A percentile compares a stretch with the other conserved stretches of the same genome.
phyloP scores from a whole-genome alignment of 2,797 vertebrate genomes.

The Myotis pilosus region DNA sequence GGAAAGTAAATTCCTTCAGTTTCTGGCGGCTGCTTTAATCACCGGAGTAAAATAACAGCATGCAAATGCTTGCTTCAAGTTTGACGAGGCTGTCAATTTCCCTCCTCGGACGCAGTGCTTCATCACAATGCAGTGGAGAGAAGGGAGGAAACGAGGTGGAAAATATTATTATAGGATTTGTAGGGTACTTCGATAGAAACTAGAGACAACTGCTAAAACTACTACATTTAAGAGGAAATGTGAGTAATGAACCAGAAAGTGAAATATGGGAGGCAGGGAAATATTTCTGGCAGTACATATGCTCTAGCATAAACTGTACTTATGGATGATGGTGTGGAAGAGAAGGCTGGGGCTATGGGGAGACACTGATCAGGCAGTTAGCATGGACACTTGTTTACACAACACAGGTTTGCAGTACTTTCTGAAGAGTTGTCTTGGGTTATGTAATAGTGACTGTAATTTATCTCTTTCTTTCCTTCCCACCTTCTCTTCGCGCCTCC shows the following conservation, averaged over 20 bases:
- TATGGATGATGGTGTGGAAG: not conserved
- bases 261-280: constrained; percentile 58
- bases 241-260: constrained; percentile 60
- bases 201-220: constrained; percentile 66
- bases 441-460: not conserved
- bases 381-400: not conserved
- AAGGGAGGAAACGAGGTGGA: constrained; percentile 66
- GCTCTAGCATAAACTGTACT: constrained; percentile 32
- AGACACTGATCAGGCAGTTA: not conserved
- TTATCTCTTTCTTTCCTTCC: not conserved
- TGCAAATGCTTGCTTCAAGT: constrained; percentile 44
- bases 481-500: not conserved
- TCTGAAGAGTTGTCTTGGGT: not conserved
- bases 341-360: not conserved
- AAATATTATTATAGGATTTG: constrained; percentile 69
- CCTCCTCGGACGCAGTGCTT: constrained; percentile 65
- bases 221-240: constrained; percentile 67
- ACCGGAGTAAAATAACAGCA: constrained; percentile 32
- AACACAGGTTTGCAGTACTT: not conserved
- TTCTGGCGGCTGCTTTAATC: constrained; percentile 53
- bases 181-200: constrained; percentile 63
- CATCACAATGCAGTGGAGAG: constrained; percentile 63
- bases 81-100: constrained; percentile 66
- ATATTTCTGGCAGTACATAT: constrained; percentile 53
- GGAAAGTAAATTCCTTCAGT: constrained; percentile 62